Evolutionary conservation across 2,113 vertebrate species (phyloP).

Genomic region (Macquaria australasica): DNA sequence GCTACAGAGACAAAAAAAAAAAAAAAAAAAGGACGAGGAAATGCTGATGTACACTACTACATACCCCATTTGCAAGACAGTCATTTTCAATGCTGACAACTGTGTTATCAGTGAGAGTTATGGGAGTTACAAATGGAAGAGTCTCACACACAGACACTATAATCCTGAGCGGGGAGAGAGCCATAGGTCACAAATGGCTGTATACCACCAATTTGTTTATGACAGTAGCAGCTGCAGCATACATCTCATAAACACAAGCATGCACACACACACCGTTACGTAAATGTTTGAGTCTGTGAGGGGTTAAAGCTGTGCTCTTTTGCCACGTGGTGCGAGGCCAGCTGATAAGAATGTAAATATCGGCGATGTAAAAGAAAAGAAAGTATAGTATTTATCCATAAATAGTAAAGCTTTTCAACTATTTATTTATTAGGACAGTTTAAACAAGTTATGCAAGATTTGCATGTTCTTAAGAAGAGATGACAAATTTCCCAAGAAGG

Average conservation of each 20-base stretch:
- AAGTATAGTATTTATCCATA: not conserved
- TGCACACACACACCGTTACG: not conserved
- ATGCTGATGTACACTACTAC: slow-evolving; percentile 10
- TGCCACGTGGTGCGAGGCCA: not conserved
- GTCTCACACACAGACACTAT: slow-evolving; percentile 25
- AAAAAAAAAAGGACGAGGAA: not conserved
- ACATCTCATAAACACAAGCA: not conserved
- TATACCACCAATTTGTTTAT: slow-evolving; percentile 46
- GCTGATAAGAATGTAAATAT: slow-evolving; percentile 30
- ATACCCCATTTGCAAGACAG: slow-evolving; percentile 25
- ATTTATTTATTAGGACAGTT: not conserved
- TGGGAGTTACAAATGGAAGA: slow-evolving; percentile 21
- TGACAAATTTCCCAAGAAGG: not conserved
- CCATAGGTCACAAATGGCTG: slow-evolving; percentile 22
- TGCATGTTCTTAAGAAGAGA: not conserved
- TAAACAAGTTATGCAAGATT: not conserved
- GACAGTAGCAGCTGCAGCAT: slow-evolving; percentile 37
- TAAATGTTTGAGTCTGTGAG: slow-evolving; percentile 7
- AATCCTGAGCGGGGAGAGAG: slow-evolving; percentile 34
- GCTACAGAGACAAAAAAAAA: slow-evolving; percentile 80
- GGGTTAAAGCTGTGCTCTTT: slow-evolving; percentile 10
- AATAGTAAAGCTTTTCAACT: not conserved
- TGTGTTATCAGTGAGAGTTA: slow-evolving; percentile 47
- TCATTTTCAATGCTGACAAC: slow-evolving; percentile 47
- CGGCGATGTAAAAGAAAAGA: slow-evolving; percentile 8